These are phyloP conservation scores for Leptinotarsa lineolata DNA, from an alignment of 1,140 invertebrate species.

Conservation along the genomic window DNA sequence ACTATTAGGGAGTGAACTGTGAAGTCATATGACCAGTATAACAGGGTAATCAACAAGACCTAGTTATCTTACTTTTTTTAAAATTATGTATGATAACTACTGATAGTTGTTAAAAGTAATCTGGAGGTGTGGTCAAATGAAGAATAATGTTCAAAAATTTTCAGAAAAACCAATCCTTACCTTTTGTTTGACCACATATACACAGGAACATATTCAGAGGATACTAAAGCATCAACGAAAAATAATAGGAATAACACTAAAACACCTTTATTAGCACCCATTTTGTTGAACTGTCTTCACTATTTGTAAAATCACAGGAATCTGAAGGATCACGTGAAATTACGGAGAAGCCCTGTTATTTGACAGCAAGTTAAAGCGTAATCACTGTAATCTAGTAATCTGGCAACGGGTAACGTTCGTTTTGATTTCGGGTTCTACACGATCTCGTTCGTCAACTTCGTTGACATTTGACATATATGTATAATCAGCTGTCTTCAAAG, in stretches of 20 bases:
- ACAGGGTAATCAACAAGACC: too few relatives aligned
- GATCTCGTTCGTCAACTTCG: too few relatives aligned
- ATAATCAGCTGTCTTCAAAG: too few relatives aligned
- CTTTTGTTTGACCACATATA: conserved; percentile 52
- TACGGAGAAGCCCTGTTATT: conserved; percentile 20
- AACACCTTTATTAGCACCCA: conserved; percentile 15
- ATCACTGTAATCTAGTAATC: too few relatives aligned
- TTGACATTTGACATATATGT: too few relatives aligned
- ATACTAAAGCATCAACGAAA: conserved; percentile 6
- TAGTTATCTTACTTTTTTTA: too few relatives aligned
- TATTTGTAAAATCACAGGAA: conserved; percentile 19
- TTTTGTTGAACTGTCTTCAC: conserved; percentile 9
- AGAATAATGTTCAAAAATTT: conserved; percentile 14
- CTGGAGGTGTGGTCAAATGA: conserved; percentile 21
- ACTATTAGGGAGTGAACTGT: too few relatives aligned
- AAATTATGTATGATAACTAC: too few relatives aligned
- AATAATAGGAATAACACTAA: conserved; percentile 11
- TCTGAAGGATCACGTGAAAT: conserved; percentile 29
- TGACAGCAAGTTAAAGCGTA: conserved; percentile 15
- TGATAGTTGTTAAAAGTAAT: neutral
- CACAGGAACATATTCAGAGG: conserved; percentile 52
- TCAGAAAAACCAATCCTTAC: conserved; percentile 33
- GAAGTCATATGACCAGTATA: too few relatives aligned
- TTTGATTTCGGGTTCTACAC: too few relatives aligned
- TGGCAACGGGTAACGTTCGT: too few relatives aligned